These are phyloP conservation scores for Spilarctia lutea DNA, from an alignment of 2,888 invertebrate species.

Conservation along the genomic window DNA sequence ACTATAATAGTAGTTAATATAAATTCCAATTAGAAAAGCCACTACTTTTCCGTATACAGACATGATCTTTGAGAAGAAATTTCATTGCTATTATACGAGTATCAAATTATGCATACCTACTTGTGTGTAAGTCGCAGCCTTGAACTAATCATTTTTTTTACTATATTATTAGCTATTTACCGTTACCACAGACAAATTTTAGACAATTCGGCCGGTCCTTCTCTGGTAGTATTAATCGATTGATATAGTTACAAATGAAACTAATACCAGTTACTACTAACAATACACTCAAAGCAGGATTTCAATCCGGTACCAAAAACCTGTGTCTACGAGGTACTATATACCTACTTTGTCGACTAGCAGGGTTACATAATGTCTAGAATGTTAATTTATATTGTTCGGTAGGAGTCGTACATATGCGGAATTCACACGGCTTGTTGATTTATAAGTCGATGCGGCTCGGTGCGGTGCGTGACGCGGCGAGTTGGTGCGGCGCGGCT, in stretches of 20 bases:
- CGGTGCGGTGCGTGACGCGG: slow-evolving; percentile 53
- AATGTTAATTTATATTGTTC: slow-evolving; percentile 46
- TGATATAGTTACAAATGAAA: background rate
- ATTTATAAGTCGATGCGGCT: slow-evolving; percentile 60
- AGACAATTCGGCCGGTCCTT: background rate
- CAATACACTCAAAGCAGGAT: background rate
- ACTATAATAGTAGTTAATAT: no score
- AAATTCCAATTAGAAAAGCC: no score
- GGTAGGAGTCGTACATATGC: slow-evolving; percentile 57
- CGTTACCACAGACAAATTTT: no score
- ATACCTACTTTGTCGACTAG: background rate
- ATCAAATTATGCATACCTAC: no score
- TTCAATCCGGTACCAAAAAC: background rate
- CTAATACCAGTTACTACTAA: background rate
- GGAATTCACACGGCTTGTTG: slow-evolving; percentile 71
- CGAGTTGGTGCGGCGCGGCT: slow-evolving; percentile 59
- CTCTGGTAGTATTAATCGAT: background rate
- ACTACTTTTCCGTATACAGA: no score
- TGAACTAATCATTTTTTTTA: no score
- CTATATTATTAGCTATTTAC: no score
- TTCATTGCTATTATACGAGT: no score
- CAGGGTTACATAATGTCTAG: slow-evolving; percentile 35
- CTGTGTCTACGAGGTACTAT: background rate
- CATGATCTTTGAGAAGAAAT: no score
- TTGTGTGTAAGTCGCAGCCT: no score